Evolutionary conservation across 2,113 vertebrate species (phyloP).

Genomic region (Glaucomys volans): DNA sequence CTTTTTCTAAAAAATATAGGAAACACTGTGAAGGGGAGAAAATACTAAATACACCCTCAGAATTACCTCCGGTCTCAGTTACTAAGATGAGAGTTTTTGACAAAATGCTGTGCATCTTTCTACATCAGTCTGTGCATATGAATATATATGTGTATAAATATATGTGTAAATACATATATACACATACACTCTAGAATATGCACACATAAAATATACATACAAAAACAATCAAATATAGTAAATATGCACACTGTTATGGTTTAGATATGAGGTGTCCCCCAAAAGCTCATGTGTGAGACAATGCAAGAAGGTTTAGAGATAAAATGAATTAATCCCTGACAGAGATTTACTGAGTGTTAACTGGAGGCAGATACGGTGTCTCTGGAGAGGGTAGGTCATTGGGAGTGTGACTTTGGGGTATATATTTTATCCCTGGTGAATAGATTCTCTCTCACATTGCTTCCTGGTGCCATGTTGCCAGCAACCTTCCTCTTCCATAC

Average conservation of each 20-base stretch:
- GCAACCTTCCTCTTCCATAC: too few species aligned
- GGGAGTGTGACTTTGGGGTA: too few species aligned
- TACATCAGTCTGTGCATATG: not conserved
- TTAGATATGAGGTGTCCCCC: too few species aligned
- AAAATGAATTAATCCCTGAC: too few species aligned
- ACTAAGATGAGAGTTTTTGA: not conserved
- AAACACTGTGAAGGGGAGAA: not conserved
- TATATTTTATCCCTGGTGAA: too few species aligned
- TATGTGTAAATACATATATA: not conserved
- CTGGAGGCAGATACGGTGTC: too few species aligned
- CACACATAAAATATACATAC: not conserved
- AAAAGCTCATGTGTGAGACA: too few species aligned
- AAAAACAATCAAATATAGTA: not conserved
- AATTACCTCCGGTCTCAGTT: not conserved
- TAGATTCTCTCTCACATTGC: too few species aligned
- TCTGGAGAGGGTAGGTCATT: too few species aligned
- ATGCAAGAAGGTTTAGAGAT: too few species aligned
- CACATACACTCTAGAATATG: not conserved
- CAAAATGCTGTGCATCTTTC: not conserved
- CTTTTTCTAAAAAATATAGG: not conserved
- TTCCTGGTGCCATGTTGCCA: too few species aligned
- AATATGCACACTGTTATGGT: not conserved
- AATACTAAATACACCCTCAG: not conserved
- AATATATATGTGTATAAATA: not conserved
- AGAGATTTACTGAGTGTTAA: too few species aligned